Evolutionary conservation across 2,888 invertebrate genomes (phyloP).

Genomic region (Lasioglossum lativentre): DNA sequence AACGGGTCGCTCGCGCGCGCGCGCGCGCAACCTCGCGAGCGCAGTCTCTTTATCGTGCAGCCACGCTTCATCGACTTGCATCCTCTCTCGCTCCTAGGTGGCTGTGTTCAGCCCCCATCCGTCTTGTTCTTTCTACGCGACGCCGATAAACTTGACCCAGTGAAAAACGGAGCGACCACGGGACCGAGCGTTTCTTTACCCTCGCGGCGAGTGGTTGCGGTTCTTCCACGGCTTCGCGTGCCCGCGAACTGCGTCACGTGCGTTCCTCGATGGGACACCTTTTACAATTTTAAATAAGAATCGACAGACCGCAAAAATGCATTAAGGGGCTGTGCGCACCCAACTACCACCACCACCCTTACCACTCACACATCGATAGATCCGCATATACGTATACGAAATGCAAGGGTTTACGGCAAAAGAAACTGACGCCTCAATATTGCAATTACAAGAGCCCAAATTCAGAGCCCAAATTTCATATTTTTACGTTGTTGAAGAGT

Average conservation of each 20-base stretch:
- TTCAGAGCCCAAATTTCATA: too few species aligned
- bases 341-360: too few species aligned
- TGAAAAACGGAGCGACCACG: conserved; percentile 51
- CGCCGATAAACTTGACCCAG: conserved; percentile 69
- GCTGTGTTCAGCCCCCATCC: not conserved
- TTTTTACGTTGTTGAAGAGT: too few species aligned
- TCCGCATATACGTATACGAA: too few species aligned
- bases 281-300: too few species aligned
- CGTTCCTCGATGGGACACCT: conserved; percentile 14
- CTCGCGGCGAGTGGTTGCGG: conserved; percentile 10
- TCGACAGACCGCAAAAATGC: too few species aligned
- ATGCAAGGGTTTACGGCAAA: too few species aligned
- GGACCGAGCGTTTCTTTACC: conserved; percentile 31
- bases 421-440: too few species aligned
- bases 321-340: too few species aligned
- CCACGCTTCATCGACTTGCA: conserved; percentile 29
- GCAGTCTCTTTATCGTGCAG: conserved; percentile 42
- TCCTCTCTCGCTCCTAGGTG: not conserved
- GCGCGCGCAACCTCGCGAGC: conserved; percentile 1
- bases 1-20: conserved; percentile 15
- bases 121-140: conserved; percentile 25
- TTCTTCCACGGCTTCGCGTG: conserved; percentile 18
- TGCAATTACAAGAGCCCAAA: too few species aligned
- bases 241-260: conserved; percentile 29
- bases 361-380: too few species aligned